Evolutionary conservation across 2,113 vertebrate species (phyloP), one percentile per base, ranked within the genome.

Genomic region (Pangasianodon hypophthalmus): DNA sequence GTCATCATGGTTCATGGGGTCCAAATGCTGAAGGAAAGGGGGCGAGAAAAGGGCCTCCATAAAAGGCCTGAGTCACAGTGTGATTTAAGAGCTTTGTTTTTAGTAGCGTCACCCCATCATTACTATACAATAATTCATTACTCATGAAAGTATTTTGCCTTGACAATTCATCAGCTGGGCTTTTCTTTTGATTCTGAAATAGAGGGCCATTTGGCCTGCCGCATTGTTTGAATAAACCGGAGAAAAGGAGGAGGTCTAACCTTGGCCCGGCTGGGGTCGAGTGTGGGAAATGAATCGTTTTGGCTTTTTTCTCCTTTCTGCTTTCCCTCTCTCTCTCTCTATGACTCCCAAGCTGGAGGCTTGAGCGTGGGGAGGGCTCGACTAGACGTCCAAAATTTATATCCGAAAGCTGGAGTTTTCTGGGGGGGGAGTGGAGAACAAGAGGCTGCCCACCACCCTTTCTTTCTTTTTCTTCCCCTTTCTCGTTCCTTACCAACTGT

Each of bases 341-440:
- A 9, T 88, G 95, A 97, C 96, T 96, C 96, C 94, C 96, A 95
- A 94, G 93, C 94, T 3, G 93, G 87, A 96, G 94, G 94, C 96
- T 94, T 95, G 96, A 96, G 96, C 96, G 95, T 96, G 95, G 90
- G 94, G 87, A 90, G 89, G 69, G 92, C 92, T 91, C 92, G 86
- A 89, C 93, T 88, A 94, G 96, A 97, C 96, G 95, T 96, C 95
- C 90, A 91, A 94, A 97, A 98, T 97, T 96, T 97, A 97, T 97
- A 97, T 96, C 96, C 95, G 90, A 89, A 88, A 95, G 94, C 96
- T 95, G 92, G 93, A 95, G 94, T 95, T 84, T 84, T 62, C 46
- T 21, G 64, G 92, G 91, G 91, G 95, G 94, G 60, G 90, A 77
- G 90, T 64, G 85, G 84, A 84, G 86, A 88, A 89, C 87, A 85